phyloP scores from a whole-genome alignment of 2,113 vertebrate species.

The Daubentonia madagascariensis region DNA sequence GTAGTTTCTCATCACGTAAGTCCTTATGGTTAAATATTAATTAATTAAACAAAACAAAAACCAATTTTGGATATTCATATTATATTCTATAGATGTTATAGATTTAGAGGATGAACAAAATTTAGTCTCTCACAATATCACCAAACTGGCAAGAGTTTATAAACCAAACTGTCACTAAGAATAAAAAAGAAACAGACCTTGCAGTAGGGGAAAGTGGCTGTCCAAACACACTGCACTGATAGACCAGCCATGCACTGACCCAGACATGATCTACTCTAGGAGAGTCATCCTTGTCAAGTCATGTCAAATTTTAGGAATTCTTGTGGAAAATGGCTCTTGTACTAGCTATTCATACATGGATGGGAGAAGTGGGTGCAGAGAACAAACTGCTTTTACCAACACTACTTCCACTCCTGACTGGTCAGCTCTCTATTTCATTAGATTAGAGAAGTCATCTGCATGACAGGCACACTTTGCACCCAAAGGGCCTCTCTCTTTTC shows the following conservation, averaged over 20 bases:
- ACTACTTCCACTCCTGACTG: background rate
- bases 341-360: background rate
- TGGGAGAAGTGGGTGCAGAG: background rate
- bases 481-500: background rate
- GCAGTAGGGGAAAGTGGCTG: background rate
- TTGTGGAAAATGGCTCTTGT: background rate
- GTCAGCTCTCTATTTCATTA: background rate
- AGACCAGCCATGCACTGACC: background rate
- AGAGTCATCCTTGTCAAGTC: background rate
- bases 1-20: background rate
- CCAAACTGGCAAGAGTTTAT: background rate
- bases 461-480: background rate
- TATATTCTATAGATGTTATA: background rate
- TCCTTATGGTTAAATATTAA: background rate
- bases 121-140: background rate
- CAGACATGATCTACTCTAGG: background rate
- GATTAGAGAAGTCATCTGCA: background rate
- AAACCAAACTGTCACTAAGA: background rate
- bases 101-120: background rate
- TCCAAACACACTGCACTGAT: background rate
- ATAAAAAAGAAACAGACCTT: background rate
- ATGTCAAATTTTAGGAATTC: background rate
- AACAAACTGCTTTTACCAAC: background rate
- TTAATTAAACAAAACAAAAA: background rate
- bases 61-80: background rate